These are phyloP conservation scores for Nixonia krombeini DNA, from an alignment of 1,140 invertebrate species.

Conservation along the genomic window DNA sequence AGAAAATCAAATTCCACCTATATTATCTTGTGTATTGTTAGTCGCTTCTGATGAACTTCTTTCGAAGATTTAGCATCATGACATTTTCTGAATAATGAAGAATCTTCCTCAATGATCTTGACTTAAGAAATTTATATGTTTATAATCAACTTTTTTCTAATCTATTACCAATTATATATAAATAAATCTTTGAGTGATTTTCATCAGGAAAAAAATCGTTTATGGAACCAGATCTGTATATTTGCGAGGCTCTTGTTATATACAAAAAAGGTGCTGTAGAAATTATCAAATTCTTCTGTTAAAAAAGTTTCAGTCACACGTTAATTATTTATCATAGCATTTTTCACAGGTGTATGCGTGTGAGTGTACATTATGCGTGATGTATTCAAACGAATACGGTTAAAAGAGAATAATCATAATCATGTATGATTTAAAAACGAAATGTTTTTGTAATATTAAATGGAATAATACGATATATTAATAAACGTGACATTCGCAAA, in stretches of 20 bases:
- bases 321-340: slow-evolving; percentile 14
- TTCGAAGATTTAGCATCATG: too few relatives aligned
- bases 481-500: slow-evolving; percentile 45
- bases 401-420: slow-evolving; percentile 36
- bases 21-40: too few relatives aligned
- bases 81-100: too few relatives aligned
- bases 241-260: slow-evolving; percentile 14
- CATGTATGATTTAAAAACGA: slow-evolving; percentile 32
- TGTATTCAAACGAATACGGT: slow-evolving; percentile 6
- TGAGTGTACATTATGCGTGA: slow-evolving; percentile 26
- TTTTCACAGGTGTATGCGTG: slow-evolving; percentile 18
- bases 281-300: slow-evolving; percentile 28
- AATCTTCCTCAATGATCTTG: too few relatives aligned
- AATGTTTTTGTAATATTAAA: slow-evolving; percentile 44
- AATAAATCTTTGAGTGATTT: too few relatives aligned
- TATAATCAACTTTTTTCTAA: too few relatives aligned
- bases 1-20: too few relatives aligned
- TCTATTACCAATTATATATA: too few relatives aligned
- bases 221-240: slow-evolving; percentile 12
- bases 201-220: too few relatives aligned
- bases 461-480: slow-evolving; percentile 31
- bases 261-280: slow-evolving; percentile 30
- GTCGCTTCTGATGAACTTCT: too few relatives aligned
- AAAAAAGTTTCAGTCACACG: slow-evolving; percentile 9
- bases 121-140: too few relatives aligned